A percentile compares a stretch with the other conserved stretches of the same genome.
Conservation (phyloP, 2,888 invertebrate species). For the Scaptomyza caliginosa region DNA sequence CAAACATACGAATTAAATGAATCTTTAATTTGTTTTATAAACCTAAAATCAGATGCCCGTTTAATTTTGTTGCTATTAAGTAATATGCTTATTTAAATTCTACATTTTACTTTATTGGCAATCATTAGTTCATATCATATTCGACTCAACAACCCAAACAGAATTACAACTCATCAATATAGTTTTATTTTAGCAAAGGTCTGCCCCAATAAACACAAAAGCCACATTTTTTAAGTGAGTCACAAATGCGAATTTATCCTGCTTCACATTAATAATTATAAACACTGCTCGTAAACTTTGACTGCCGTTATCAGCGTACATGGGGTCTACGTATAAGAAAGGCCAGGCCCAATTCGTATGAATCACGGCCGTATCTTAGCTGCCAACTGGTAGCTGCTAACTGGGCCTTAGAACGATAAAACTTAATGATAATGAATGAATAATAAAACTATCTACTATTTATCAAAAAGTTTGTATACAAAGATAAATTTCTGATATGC, state of each 20-base stretch:
- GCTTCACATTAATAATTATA: not conserved
- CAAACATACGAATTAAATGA: no score
- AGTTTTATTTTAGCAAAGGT: slow-evolving; percentile 11
- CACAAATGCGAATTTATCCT: slow-evolving; percentile 9
- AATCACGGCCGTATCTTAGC: slow-evolving; percentile 39
- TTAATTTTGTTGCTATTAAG: no score
- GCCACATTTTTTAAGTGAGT: slow-evolving; percentile 21
- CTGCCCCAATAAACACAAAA: slow-evolving; percentile 1
- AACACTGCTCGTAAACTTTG: not conserved
- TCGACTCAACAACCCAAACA: no score
- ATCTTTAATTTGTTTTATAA: no score
- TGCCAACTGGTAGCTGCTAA: slow-evolving; percentile 25
- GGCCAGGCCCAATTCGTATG: slow-evolving; percentile 6
- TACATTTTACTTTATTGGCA: no score
- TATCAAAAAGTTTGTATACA: slow-evolving; percentile 21
- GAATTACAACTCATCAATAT: no score
- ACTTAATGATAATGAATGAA: slow-evolving; percentile 4
- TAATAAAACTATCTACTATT: slow-evolving; percentile 23
- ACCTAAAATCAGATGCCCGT: no score
- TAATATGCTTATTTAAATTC: no score
- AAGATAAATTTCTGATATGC: slow-evolving; percentile 13
- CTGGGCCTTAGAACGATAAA: not conserved
- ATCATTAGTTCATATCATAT: no score
- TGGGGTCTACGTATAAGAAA: slow-evolving; percentile 7
- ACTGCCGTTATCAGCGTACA: slow-evolving; percentile 22